phyloP scores from a whole-genome alignment of 2,113 vertebrate genomes.

The Entomyzon cyanotis region DNA sequence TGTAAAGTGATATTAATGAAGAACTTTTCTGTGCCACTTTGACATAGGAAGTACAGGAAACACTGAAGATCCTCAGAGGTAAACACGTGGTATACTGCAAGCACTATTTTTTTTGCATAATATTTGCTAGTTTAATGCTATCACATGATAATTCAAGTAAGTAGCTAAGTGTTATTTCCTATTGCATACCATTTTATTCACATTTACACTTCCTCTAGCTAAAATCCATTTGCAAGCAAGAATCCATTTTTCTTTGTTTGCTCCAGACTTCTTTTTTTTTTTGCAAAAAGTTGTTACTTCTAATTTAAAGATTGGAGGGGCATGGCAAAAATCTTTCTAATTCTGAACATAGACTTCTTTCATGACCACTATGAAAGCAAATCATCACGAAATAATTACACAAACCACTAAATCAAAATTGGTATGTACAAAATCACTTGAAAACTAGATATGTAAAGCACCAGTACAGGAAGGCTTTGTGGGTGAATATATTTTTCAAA shows the following conservation, averaged over 20 bases:
- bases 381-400: not conserved
- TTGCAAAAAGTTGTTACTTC: not conserved
- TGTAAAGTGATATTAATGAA: not conserved
- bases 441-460: not conserved
- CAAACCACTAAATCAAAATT: not conserved
- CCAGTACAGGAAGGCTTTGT: not conserved
- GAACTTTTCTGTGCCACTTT: not conserved
- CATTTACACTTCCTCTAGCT: not conserved
- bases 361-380: not conserved
- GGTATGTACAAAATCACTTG: not conserved
- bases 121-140: not conserved
- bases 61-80: not conserved
- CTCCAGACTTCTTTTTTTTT: not conserved
- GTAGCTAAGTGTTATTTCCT: not conserved
- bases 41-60: constrained; percentile 4
- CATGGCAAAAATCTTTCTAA: not conserved
- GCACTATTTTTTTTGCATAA: not conserved
- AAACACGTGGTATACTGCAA: not conserved
- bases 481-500: not conserved
- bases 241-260: constrained; percentile 37
- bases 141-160: not conserved
- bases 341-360: not conserved
- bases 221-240: not conserved
- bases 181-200: not conserved
- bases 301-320: not conserved